These are phyloP conservation scores for Pollenia labialis DNA, from an alignment of 2,888 invertebrate genomes.

Conservation along the genomic window DNA sequence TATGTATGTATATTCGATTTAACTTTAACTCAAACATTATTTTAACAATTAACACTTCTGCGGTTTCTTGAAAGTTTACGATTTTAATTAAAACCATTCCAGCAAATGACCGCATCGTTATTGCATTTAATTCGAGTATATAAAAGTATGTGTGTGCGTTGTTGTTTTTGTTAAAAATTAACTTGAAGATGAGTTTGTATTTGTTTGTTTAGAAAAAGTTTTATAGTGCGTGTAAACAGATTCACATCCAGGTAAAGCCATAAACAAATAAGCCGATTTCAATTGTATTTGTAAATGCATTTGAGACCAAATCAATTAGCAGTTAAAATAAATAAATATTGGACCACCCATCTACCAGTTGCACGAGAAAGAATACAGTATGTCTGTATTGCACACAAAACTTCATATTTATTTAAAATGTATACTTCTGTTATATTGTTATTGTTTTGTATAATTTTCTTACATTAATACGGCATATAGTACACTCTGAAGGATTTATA, in stretches of 20 bases:
- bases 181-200: constrained; percentile 16
- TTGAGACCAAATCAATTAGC: constrained; percentile 53
- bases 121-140: not conserved
- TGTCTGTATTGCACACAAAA: too few species aligned
- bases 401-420: too few species aligned
- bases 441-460: constrained; percentile 23
- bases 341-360: constrained; percentile 15
- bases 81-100: constrained; percentile 40
- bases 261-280: not conserved
- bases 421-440: not conserved
- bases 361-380: not conserved
- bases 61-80: not conserved
- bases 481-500: not conserved
- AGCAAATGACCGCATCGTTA: constrained; percentile 43
- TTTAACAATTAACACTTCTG: constrained; percentile 22
- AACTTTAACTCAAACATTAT: constrained; percentile 2
- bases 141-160: not conserved
- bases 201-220: constrained; percentile 24
- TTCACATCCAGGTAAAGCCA: not conserved
- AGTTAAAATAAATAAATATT: not conserved
- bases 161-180: not conserved
- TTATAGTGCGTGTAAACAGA: constrained; percentile 3
- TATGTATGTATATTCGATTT: not conserved
- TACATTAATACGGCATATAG: not conserved
- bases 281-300: constrained; percentile 10